Conservation (phyloP, 2,797 vertebrate species). For the Mormyrus proboscirostris region DNA sequence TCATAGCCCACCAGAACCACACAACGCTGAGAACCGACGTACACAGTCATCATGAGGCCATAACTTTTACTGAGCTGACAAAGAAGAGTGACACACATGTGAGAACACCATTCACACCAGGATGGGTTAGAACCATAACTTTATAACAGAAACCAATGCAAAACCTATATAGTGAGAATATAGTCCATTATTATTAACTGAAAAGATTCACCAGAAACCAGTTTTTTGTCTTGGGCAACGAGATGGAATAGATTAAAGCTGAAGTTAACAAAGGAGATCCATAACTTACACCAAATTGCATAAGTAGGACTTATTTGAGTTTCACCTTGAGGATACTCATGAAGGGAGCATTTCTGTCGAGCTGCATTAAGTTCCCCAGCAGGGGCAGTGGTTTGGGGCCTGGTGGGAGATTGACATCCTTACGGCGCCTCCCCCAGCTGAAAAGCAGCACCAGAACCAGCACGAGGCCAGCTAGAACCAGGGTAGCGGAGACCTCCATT, state of each 20-base stretch:
- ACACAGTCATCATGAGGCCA: constrained; percentile 56
- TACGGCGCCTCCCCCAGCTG: constrained; percentile 14
- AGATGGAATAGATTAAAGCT: background rate
- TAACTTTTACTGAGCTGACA: constrained; percentile 56
- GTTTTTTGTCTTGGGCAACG: background rate
- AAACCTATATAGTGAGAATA: background rate
- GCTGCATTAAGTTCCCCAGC: constrained; percentile 48
- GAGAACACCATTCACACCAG: background rate
- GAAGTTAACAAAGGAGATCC: background rate
- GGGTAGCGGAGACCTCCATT: constrained; percentile 32
- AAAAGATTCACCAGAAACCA: background rate
- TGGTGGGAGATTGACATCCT: constrained; percentile 42
- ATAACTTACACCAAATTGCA: background rate
- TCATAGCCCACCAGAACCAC: constrained; percentile 59
- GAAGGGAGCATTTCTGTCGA: constrained; percentile 47
- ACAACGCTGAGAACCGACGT: constrained; percentile 50
- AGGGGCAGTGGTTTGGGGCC: constrained; percentile 52
- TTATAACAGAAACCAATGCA: background rate
- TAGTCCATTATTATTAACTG: background rate
- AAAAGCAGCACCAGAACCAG: constrained; percentile 12
- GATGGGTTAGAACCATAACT: background rate
- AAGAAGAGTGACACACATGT: background rate
- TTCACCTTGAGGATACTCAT: constrained; percentile 28
- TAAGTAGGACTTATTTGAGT: background rate
- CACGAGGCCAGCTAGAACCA: constrained; percentile 28